Conservation (phyloP, 2,113 vertebrate species). For the Fregata magnificens region DNA sequence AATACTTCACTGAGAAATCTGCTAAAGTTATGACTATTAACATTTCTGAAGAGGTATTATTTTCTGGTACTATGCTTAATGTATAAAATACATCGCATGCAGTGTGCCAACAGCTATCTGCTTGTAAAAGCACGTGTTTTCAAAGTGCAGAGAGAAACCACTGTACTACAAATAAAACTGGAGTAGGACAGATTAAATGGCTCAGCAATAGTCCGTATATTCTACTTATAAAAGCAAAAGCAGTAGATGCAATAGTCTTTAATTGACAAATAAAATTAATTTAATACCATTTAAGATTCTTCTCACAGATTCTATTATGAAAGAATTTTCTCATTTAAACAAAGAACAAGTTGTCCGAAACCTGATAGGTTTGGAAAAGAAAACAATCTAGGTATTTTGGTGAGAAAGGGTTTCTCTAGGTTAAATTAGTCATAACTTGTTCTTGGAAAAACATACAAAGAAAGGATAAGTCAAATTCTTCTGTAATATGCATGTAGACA, state of each 20-base stretch:
- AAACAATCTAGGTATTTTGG: constrained; percentile 56
- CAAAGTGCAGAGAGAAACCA: background rate
- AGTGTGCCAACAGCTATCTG: background rate
- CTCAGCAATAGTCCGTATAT: background rate
- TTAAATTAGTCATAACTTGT: constrained; percentile 75
- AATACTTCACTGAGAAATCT: background rate
- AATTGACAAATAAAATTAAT: constrained; percentile 1
- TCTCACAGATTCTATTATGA: constrained; percentile 34
- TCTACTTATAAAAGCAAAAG: background rate
- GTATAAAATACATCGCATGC: background rate
- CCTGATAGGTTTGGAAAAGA: constrained; percentile 41
- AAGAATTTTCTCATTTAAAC: constrained; percentile 61
- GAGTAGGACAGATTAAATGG: background rate
- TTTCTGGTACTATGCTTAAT: background rate
- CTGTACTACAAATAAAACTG: background rate
- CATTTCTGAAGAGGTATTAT: background rate
- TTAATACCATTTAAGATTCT: constrained; percentile 12
- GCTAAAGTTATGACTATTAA: background rate
- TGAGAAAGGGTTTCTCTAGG: constrained; percentile 56
- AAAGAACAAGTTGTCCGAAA: constrained; percentile 48
- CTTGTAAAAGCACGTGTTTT: background rate
- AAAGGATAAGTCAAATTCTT: constrained; percentile 66
- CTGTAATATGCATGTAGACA: constrained; percentile 50
- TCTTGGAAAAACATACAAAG: constrained; percentile 71
- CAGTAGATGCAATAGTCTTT: background rate